These are phyloP conservation scores for Xenopus tropicalis DNA, from an alignment of 2,113 vertebrate genomes.

Conservation along the genomic window DNA sequence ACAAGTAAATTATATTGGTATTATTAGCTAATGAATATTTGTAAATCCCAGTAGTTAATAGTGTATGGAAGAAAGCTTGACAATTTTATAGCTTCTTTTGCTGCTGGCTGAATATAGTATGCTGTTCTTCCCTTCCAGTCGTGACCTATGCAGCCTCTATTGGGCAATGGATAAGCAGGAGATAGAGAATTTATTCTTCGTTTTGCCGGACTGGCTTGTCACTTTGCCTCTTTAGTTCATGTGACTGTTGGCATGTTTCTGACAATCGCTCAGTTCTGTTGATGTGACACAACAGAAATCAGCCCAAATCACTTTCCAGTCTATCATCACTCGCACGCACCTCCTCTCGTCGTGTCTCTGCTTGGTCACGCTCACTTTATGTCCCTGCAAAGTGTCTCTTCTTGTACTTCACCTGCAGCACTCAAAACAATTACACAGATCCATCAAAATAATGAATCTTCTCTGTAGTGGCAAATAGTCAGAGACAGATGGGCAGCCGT, in stretches of 20 bases:
- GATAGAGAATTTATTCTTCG: background rate
- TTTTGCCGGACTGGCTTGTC: background rate
- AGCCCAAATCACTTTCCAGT: constrained; percentile 5
- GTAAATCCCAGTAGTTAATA: too few relatives aligned
- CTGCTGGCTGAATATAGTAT: too few relatives aligned
- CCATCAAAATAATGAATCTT: constrained; percentile 65
- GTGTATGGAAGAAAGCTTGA: too few relatives aligned
- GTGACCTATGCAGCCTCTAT: background rate
- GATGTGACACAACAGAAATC: constrained; percentile 4
- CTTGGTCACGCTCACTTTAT: background rate
- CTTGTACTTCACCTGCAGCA: constrained; percentile 58
- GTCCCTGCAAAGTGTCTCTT: constrained; percentile 29
- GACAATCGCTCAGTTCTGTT: constrained; percentile 1
- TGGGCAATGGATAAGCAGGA: background rate
- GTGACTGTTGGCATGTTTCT: background rate
- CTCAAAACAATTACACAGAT: constrained; percentile 63
- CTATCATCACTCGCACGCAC: background rate
- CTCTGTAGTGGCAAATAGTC: constrained; percentile 55
- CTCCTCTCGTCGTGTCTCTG: background rate
- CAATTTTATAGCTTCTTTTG: too few relatives aligned
- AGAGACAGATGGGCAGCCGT: constrained; percentile 55
- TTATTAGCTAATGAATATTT: too few relatives aligned
- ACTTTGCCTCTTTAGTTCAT: constrained; percentile 2
- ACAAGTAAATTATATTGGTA: too few relatives aligned
- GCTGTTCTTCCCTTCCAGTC: background rate